Evolutionary conservation across 2,888 invertebrate genomes (phyloP).

Genomic region (Eupeodes latifasciatus): DNA sequence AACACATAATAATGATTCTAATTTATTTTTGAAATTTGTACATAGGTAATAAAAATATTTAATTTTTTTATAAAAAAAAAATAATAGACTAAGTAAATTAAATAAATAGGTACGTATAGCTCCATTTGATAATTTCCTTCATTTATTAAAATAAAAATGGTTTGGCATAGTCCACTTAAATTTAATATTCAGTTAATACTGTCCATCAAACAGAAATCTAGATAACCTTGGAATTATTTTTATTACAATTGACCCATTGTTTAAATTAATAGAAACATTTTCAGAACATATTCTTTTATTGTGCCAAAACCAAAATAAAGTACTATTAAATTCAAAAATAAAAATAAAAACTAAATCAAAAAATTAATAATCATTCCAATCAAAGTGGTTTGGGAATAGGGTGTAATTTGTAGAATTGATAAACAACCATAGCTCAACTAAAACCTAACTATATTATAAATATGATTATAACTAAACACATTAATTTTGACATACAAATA

Average conservation of each 20-base stretch:
- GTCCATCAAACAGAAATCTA: not conserved
- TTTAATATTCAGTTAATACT: not conserved
- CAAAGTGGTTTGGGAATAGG: slow-evolving; percentile 54
- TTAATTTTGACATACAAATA: slow-evolving; percentile 51
- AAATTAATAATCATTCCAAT: slow-evolving; percentile 48
- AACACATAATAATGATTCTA: not conserved
- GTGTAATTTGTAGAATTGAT: slow-evolving; percentile 52
- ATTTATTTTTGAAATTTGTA: slow-evolving; percentile 5
- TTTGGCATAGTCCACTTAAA: no score
- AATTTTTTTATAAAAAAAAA: slow-evolving; percentile 1
- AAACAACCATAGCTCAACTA: slow-evolving; percentile 60
- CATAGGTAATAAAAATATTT: not conserved
- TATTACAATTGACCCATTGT: not conserved
- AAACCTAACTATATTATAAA: slow-evolving; percentile 62
- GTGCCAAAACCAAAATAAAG: slow-evolving; percentile 48
- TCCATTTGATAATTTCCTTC: not conserved
- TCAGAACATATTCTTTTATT: slow-evolving; percentile 24
- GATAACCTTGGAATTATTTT: slow-evolving; percentile 28
- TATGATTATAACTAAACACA: slow-evolving; percentile 68
- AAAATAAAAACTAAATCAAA: slow-evolving; percentile 47
- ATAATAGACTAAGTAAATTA: not conserved
- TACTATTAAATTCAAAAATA: slow-evolving; percentile 36
- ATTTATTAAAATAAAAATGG: not conserved
- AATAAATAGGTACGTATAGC: not conserved
- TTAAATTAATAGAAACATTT: not conserved